A percentile compares a stretch with the other conserved stretches of the same genome.
Evolutionary conservation across 92 coral and sea anemone genomes (phyloP).

Genomic region (Parazoanthus atlanticus): DNA sequence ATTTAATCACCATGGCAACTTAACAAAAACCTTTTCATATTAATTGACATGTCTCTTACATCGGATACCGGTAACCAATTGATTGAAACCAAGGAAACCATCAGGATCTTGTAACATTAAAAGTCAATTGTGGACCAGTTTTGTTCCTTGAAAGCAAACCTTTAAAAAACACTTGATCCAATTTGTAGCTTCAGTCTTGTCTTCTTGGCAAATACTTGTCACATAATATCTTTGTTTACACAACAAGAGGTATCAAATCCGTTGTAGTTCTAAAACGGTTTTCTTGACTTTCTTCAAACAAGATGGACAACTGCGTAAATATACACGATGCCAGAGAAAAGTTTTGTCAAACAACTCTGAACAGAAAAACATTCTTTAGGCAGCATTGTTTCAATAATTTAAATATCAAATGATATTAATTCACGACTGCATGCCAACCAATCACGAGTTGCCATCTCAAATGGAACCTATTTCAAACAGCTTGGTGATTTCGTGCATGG

Average conservation of each 20-base stretch:
- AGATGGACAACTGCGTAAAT: not conserved
- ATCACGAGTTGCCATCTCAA: constrained; percentile 42
- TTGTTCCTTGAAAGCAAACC: no score
- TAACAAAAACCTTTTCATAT: not conserved
- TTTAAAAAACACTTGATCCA: no score
- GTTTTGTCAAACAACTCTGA: not conserved
- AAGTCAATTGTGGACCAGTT: no score
- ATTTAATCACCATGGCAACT: not conserved
- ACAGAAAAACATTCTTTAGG: not conserved
- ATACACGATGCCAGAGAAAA: not conserved
- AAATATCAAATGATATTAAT: not conserved
- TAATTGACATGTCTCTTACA: not conserved
- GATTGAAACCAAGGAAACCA: not conserved
- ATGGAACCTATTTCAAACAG: constrained; percentile 21
- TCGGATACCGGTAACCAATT: not conserved
- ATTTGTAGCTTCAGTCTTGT: no score
- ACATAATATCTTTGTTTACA: no score
- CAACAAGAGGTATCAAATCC: no score
- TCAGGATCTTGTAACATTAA: no score
- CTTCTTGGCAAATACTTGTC: no score
- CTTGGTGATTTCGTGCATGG: not conserved
- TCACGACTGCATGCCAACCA: constrained; percentile 1
- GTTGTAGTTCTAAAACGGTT: no score
- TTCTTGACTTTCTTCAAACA: not conserved
- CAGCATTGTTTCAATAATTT: not conserved